Evolutionary conservation across 2,113 vertebrate species (phyloP), one percentile per base, ranked within the genome.

Genomic region (Neotoma lepida): DNA sequence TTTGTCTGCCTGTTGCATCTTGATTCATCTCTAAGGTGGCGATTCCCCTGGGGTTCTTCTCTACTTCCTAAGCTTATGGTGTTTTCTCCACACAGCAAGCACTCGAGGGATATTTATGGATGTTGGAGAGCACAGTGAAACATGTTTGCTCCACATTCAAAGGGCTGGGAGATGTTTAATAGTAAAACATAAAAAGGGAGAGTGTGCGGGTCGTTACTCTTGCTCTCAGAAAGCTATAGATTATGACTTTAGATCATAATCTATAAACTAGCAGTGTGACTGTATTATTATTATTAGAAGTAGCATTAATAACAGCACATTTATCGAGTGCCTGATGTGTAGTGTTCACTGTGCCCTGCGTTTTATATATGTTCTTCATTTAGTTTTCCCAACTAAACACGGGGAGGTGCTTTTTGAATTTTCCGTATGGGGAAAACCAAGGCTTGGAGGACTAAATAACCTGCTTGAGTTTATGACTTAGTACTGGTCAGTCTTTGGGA

Each of bases 241-340:
- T 93, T 90, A 74, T 82, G 46, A 80, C 66, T 39, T 89, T 84
- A 85, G 68, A 90, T 84, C 44, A 93, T 89, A 93, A 89, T 93
- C 90, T 90, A 64, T 92, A 95, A 95, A 68, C 64, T 15, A 94
- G 33, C 84, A 76, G 80, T 1, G 6, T 84, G 68, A 88, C 84
- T 95, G 73, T 85, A 51, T 94, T 95, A 54, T 93, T 96, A 91
- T 91, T 87, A 89, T 61, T 73, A 91, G 73, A 81, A 94, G 73
- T 86, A 90, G 95, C 26, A 77, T 84, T 91, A 97, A 91, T 61
- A 96, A 86, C 28, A 51, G 74, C 9, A 18, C 80, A 64, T 93
- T 94, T 95, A 71, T 68, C 35, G 76, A 92, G 73, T 73, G 33
- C 82, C 66, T 95, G 64, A 73, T 90, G 39, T 46, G 70, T 17